Conservation (phyloP, 2,113 vertebrate genomes). For the Stictonetta naevosa region DNA sequence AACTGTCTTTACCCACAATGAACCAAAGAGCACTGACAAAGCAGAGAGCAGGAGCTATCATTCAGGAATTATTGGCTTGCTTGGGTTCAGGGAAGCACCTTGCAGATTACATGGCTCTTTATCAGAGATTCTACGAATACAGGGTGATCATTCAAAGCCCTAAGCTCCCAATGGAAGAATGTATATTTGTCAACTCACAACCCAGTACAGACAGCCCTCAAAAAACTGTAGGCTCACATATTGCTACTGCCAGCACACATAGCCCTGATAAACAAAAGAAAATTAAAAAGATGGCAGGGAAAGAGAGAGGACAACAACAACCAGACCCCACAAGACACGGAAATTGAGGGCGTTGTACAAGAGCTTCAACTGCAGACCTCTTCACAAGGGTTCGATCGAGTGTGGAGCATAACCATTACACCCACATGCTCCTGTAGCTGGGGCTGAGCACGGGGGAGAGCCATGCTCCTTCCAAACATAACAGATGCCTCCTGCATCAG, state of each 20-base stretch:
- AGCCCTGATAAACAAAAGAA: neutral
- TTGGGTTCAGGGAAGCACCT: neutral
- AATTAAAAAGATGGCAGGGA: neutral
- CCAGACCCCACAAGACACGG: neutral
- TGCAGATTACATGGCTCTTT: neutral
- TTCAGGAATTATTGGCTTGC: neutral
- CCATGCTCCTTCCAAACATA: fast-evolving
- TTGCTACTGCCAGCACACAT: neutral
- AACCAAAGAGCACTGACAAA: neutral
- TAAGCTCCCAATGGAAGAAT: neutral
- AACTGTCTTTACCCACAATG: neutral
- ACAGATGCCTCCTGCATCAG: neutral
- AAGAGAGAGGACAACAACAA: neutral
- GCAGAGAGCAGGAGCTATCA: neutral
- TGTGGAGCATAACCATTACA: neutral
- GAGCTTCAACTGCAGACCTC: neutral
- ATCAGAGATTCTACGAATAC: neutral
- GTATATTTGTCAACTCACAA: neutral
- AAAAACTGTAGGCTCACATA: neutral
- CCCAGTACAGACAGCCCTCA: neutral
- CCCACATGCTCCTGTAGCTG: fast-evolving
- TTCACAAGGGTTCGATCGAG: neutral
- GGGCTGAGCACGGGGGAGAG: neutral
- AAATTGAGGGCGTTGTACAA: neutral
- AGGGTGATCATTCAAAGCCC: constrained; percentile 10